phyloP scores from a whole-genome alignment of 2,113 vertebrate species.

The Excalfactoria chinensis region DNA sequence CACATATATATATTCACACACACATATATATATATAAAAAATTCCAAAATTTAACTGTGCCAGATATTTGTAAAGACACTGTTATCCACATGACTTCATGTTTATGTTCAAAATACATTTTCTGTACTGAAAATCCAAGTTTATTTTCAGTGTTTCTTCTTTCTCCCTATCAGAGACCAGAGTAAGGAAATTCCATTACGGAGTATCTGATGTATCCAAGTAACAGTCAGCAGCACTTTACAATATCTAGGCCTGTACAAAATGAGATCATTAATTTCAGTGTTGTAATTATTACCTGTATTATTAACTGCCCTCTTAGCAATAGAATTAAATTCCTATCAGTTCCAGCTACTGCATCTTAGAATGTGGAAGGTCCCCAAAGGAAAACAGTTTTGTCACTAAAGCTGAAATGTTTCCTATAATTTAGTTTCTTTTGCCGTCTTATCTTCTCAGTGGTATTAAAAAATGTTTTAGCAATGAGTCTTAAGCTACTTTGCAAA shows the following conservation, averaged over 20 bases:
- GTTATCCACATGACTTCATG: not conserved
- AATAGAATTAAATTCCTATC: slow-evolving; percentile 56
- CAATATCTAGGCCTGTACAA: slow-evolving; percentile 10
- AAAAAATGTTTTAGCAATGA: not conserved
- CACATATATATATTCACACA: not conserved
- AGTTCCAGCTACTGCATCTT: not conserved
- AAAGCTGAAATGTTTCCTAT: not conserved
- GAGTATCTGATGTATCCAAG: not conserved
- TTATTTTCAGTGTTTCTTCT: not conserved
- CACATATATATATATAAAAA: too few relatives aligned
- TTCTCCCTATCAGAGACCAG: not conserved
- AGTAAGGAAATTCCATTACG: slow-evolving; percentile 24
- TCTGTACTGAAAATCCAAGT: not conserved
- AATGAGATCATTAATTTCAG: slow-evolving; percentile 73
- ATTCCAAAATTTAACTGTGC: not conserved
- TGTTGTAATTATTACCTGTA: slow-evolving; percentile 56
- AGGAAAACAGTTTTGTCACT: slow-evolving; percentile 11
- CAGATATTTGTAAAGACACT: not conserved
- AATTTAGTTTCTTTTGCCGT: slow-evolving; percentile 17
- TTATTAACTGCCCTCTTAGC: slow-evolving; percentile 51
- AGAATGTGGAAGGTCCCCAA: not conserved
- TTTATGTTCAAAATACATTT: not conserved
- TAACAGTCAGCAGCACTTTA: slow-evolving; percentile 22
- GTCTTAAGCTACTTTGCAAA: not conserved
- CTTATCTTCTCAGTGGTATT: not conserved